Conservation (phyloP, 2,797 vertebrate genomes). For the Odontamblyopus lacepedii region DNA sequence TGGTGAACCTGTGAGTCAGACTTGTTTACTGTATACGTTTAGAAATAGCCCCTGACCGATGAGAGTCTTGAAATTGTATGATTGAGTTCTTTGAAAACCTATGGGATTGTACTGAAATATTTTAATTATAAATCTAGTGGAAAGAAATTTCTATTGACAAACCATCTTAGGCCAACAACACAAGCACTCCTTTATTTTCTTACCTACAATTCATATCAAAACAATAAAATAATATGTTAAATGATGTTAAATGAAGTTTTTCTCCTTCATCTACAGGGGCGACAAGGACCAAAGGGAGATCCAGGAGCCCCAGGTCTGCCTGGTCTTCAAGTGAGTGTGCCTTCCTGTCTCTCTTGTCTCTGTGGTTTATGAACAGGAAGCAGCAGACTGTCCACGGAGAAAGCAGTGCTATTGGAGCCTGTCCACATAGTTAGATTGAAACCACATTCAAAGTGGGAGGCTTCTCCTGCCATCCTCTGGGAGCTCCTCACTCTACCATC, state of each 20-base stretch:
- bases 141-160: slow-evolving; percentile 39
- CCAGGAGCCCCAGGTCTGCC: slow-evolving; percentile 86
- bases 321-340: slow-evolving; percentile 86
- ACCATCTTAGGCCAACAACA: slow-evolving; percentile 25
- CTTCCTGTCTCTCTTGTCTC: slow-evolving; percentile 36
- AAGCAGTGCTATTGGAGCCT: slow-evolving; percentile 63
- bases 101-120: slow-evolving; percentile 6
- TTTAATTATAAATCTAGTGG: slow-evolving; percentile 18
- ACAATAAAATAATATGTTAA: slow-evolving; percentile 47
- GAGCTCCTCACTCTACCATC: slow-evolving; percentile 50
- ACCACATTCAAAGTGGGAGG: slow-evolving; percentile 69
- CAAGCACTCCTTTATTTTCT: slow-evolving; percentile 35
- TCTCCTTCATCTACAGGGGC: slow-evolving; percentile 80
- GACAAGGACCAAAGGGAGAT: slow-evolving; percentile 96
- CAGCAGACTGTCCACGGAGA: slow-evolving; percentile 52
- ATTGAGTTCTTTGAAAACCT: slow-evolving; percentile 17
- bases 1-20: slow-evolving; percentile 88
- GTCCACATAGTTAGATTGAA: slow-evolving; percentile 62
- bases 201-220: slow-evolving; percentile 49
- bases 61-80: slow-evolving; percentile 12
- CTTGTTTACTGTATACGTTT: not conserved
- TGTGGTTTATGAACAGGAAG: slow-evolving; percentile 70
- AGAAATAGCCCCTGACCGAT: not conserved
- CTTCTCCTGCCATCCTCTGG: slow-evolving; percentile 62
- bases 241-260: slow-evolving; percentile 18